Evolutionary conservation across 1,140 invertebrate genomes (phyloP).

Genomic region (Micrasema minimum): DNA sequence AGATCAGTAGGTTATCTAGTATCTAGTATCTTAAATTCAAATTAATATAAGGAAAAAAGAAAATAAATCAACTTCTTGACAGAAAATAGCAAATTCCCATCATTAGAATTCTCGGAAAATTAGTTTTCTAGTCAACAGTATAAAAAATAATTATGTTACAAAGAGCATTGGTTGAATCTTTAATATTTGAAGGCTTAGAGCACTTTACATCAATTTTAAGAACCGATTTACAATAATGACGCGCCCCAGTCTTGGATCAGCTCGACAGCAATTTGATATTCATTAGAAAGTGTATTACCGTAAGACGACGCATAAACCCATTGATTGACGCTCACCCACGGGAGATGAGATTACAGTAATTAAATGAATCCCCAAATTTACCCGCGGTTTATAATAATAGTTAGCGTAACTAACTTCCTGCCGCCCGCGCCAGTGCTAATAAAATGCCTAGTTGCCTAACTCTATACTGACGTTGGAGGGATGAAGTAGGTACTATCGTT

Average conservation of each 20-base stretch:
- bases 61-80: no score
- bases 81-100: no score
- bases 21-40: no score
- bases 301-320: slow-evolving; percentile 25
- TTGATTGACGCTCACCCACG: slow-evolving; percentile 40
- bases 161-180: no score
- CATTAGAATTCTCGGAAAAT: no score
- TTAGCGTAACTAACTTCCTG: slow-evolving; percentile 26
- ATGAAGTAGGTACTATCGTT: slow-evolving; percentile 6
- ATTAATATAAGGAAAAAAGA: no score
- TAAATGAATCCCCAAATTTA: slow-evolving; percentile 38
- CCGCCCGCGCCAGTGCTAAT: background rate
- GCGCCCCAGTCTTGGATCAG: background rate
- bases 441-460: background rate
- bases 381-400: slow-evolving; percentile 36
- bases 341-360: slow-evolving; percentile 37
- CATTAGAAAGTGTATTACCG: slow-evolving; percentile 34
- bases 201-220: background rate
- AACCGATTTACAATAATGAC: slow-evolving; percentile 12
- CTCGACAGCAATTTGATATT: slow-evolving; percentile 22
- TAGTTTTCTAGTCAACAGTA: no score
- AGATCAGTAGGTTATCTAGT: no score
- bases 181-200: no score
- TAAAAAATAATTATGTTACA: no score
- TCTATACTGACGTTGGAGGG: background rate